These are phyloP conservation scores for Micromys minutus DNA, from an alignment of 2,113 vertebrate species.

Conservation along the genomic window DNA sequence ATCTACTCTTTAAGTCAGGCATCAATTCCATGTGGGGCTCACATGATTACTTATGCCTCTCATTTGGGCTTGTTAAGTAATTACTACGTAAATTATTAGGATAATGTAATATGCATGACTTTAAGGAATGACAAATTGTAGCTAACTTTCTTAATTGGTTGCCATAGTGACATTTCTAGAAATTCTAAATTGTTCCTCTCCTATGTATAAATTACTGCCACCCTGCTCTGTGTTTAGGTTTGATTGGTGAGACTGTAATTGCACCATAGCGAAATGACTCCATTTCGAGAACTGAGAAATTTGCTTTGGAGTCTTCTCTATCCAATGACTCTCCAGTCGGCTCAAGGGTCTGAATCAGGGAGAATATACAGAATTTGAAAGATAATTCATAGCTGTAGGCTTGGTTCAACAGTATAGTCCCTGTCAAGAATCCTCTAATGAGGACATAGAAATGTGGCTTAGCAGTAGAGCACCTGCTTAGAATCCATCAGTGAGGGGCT, in stretches of 20 bases:
- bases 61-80: conserved; percentile 76
- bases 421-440: neutral
- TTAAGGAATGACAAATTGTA: conserved; percentile 79
- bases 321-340: neutral
- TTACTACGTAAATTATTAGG: conserved; percentile 78
- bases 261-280: neutral
- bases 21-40: neutral
- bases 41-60: conserved; percentile 19
- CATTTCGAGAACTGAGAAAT: neutral
- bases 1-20: neutral
- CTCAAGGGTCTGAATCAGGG: neutral
- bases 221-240: conserved; percentile 46
- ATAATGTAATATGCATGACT: conserved; percentile 74
- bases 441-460: neutral
- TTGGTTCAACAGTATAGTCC: neutral
- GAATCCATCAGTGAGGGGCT: neutral
- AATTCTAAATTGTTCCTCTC: conserved; percentile 53
- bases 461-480: neutral
- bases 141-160: conserved; percentile 78
- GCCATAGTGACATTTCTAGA: conserved; percentile 77
- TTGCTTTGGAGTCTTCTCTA: neutral
- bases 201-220: conserved; percentile 44
- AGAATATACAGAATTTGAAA: neutral
- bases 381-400: neutral
- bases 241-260: conserved; percentile 24